Base-by-base conservation (phyloP, 2,888 invertebrate species). In the Criorhina ranunculi region DNA sequence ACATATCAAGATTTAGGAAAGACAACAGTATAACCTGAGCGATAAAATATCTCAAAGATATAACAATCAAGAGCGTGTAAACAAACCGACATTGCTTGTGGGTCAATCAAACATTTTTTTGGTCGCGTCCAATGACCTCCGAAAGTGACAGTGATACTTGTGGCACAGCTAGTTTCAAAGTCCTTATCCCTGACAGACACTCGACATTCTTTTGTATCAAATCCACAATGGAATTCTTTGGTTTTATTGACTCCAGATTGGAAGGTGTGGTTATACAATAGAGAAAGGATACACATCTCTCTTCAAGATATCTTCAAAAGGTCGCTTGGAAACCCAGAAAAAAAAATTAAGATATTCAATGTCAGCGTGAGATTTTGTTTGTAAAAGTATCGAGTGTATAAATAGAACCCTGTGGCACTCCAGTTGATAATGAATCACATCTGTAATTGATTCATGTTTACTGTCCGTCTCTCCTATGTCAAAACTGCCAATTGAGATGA, bases 371-470 rank as follows among this genome's bases (percentile, higher is more conserved):
- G 11, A 9, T 46, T 33, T 31, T 33, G 19, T 46, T 46, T 35
- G 12, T n/a, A 67, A 40, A 70, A 57, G 15, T 40, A 29, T n/a
- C 24, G 4, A 57, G 78, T 33, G 44, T 72, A 78, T 40, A 78
- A 82, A 82, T 77, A 82, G 69, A 82, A 60, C 59, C 59, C 17
- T 60, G 40, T 73, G 82, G 53, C 33, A 78, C 60, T 60, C 12
- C 42, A 67, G 11, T 15, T 57, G n/a, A 5, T 11, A 69, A 69
- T 70, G 37, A 57, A 44, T 62, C 55, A 11, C 29, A 55, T 69
- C 40, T 42, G 19, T 15, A 24, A 37, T 9, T 24, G 9, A 17
- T 51, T 51, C 42, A 11, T 12, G 35, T 49, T 75, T 55, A 57
- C 12, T 46, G 37, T 29, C 24, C 40, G 2, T 33, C 7, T 17